These are phyloP conservation scores for Bungarus multicinctus DNA, from an alignment of 2,113 vertebrate species.

Conservation along the genomic window DNA sequence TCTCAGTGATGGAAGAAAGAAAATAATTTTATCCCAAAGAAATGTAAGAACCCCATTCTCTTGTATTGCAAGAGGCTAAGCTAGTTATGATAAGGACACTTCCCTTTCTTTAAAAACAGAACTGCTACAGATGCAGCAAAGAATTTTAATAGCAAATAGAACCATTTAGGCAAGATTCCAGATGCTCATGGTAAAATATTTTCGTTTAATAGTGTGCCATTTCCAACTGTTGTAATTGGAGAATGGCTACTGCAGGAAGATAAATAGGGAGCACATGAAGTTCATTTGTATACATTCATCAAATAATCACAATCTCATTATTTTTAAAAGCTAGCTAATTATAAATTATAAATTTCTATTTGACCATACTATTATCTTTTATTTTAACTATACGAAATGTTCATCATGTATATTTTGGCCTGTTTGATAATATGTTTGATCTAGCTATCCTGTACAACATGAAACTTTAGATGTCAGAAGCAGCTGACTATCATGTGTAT, in stretches of 20 bases:
- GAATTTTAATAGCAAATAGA: neutral
- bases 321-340: neutral
- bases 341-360: neutral
- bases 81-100: neutral
- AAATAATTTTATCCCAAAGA: neutral
- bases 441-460: slow-evolving; percentile 5
- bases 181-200: neutral
- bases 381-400: neutral
- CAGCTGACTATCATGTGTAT: slow-evolving; percentile 15
- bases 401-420: neutral
- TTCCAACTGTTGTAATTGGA: neutral
- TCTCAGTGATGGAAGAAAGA: neutral
- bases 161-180: neutral
- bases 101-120: neutral
- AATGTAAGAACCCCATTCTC: neutral
- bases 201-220: neutral
- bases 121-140: neutral
- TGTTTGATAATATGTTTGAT: neutral
- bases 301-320: neutral
- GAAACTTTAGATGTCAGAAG: slow-evolving; percentile 14
- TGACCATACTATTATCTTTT: neutral
- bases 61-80: neutral
- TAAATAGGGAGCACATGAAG: neutral
- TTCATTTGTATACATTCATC: neutral
- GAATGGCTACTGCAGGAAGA: neutral